Conservation (phyloP, 2,113 vertebrate genomes). For the Spea multiplicata region DNA sequence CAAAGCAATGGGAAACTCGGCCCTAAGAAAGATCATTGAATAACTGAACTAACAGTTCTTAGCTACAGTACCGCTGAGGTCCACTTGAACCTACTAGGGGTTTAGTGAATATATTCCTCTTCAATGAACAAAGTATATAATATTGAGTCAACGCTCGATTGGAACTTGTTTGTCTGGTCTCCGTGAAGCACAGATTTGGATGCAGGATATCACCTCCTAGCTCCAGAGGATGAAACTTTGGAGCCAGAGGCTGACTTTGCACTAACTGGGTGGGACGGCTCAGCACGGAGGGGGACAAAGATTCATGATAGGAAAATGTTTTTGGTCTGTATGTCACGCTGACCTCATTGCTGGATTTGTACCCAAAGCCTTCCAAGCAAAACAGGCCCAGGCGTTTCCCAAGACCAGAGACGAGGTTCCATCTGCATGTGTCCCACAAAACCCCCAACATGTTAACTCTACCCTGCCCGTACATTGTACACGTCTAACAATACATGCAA, state of each 20-base stretch:
- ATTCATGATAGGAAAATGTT: constrained; percentile 42
- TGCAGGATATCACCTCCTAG: constrained; percentile 9
- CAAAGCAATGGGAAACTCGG: no score
- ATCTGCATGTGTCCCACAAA: constrained; percentile 24
- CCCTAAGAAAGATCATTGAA: no score
- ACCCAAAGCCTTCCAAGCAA: constrained; percentile 32
- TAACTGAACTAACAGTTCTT: no score
- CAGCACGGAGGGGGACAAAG: constrained; percentile 15
- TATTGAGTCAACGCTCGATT: no score
- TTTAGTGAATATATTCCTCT: no score
- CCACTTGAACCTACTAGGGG: no score
- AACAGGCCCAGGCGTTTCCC: constrained; percentile 33
- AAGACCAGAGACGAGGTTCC: constrained; percentile 20
- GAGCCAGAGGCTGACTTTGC: constrained; percentile 27
- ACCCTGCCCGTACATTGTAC: not conserved
- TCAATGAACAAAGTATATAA: no score
- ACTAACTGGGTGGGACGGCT: constrained; percentile 28
- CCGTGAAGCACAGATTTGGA: no score
- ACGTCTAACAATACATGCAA: no score
- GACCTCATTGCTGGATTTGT: constrained; percentile 37
- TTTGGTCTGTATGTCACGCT: constrained; percentile 30
- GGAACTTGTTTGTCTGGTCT: no score
- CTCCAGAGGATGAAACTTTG: not conserved
- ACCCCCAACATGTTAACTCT: constrained; percentile 1
- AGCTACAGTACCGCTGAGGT: no score